Conservation (phyloP, 2,797 vertebrate genomes). For the Threskiornis aethiopicus region DNA sequence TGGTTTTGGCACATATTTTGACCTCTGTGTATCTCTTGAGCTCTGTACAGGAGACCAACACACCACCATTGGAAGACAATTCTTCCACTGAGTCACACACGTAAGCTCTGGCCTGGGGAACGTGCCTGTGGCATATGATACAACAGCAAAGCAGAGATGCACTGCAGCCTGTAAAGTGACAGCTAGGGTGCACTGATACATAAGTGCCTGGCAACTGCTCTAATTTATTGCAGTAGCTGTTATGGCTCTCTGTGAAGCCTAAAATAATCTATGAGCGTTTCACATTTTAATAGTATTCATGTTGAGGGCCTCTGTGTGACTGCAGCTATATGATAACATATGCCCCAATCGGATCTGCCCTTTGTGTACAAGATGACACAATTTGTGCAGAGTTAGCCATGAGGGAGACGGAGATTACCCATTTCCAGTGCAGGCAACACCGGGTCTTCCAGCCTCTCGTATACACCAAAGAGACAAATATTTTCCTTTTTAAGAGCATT, state of each 20-base stretch:
- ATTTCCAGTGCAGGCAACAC: neutral
- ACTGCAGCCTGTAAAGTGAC: slow-evolving; percentile 30
- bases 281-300: slow-evolving; percentile 53
- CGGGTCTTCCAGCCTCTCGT: neutral
- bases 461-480: neutral
- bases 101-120: neutral
- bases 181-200: slow-evolving; percentile 66
- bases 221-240: slow-evolving; percentile 43
- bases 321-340: slow-evolving; percentile 47
- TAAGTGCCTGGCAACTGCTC: slow-evolving; percentile 54
- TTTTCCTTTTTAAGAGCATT: neutral
- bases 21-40: rapidly evolving
- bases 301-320: slow-evolving; percentile 55
- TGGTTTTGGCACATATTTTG: neutral
- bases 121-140: rapidly evolving
- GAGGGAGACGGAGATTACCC: slow-evolving; percentile 44
- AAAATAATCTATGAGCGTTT: slow-evolving; percentile 50
- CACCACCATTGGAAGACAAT: neutral
- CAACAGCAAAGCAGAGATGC: neutral
- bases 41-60: neutral
- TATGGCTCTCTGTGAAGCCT: slow-evolving; percentile 53
- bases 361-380: slow-evolving; percentile 36
- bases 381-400: slow-evolving; percentile 45
- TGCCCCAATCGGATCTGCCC: slow-evolving; percentile 37
- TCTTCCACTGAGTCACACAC: rapidly evolving